Evolutionary conservation across 2,888 invertebrate genomes (phyloP).

Genomic region (Bimastos eiseni): DNA sequence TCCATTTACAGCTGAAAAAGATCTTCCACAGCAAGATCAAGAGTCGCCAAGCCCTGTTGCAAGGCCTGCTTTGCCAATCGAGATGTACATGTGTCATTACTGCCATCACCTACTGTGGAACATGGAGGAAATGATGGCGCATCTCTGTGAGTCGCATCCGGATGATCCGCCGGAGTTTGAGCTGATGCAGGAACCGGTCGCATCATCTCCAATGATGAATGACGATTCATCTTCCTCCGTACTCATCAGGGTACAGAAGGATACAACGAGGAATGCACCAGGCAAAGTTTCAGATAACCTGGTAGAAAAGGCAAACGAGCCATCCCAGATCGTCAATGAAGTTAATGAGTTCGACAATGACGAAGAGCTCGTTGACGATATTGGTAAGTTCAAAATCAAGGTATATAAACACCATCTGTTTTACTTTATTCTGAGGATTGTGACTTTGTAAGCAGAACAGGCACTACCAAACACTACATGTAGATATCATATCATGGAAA

Average conservation of each 20-base stretch:
- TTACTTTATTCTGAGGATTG: not conserved
- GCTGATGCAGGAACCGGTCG: conserved; percentile 25
- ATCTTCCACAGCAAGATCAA: not conserved
- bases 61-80: not conserved
- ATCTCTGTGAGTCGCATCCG: conserved; percentile 27
- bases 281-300: not conserved
- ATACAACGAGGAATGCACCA: not conserved
- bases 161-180: conserved; percentile 31
- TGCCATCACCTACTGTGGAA: conserved; percentile 27
- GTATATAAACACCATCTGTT: not conserved
- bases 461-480: not conserved
- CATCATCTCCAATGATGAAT: not conserved
- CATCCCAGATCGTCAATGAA: not conserved
- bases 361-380: not conserved
- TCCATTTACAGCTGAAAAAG: not conserved
- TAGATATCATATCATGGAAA: not conserved
- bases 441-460: not conserved
- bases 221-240: not conserved
- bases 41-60: not conserved
- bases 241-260: not conserved
- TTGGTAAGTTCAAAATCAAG: not conserved
- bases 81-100: conserved; percentile 32
- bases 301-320: not conserved
- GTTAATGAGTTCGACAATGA: not conserved
- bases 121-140: conserved; percentile 25